Percentiles rank a stretch among this genome's conserved stretches.
phyloP scores from a whole-genome alignment of 2,888 invertebrate species.

The Agapetus fuscipes region DNA sequence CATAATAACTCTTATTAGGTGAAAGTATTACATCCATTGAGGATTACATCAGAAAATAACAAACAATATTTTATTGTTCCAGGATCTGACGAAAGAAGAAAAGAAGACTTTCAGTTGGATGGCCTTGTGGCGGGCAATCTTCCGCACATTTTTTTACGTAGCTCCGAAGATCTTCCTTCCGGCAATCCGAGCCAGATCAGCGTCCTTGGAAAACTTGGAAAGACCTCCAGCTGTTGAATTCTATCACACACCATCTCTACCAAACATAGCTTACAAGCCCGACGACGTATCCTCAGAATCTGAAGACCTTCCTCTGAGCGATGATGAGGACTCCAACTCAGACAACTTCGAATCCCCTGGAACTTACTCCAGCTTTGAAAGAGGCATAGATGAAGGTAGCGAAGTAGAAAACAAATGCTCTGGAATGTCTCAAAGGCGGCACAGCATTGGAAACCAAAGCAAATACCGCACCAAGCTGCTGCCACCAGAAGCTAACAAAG shows the following conservation, averaged over 20 bases:
- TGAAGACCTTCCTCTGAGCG: neutral
- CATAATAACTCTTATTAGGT: no score
- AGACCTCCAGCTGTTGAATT: no score
- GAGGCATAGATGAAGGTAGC: conserved; percentile 2
- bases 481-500: neutral
- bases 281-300: neutral
- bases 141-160: conserved; percentile 16
- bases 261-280: neutral
- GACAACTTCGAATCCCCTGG: conserved; percentile 5
- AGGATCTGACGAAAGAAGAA: conserved; percentile 11
- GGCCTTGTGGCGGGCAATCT: conserved; percentile 16
- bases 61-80: no score
- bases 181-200: conserved; percentile 5
- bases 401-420: neutral
- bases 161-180: conserved; percentile 14
- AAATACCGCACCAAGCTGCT: neutral
- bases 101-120: conserved; percentile 9
- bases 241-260: neutral
- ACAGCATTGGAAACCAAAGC: conserved; percentile 8
- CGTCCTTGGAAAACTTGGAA: conserved; percentile 11
- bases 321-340: neutral
- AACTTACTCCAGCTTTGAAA: conserved; percentile 13
- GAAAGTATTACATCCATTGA: no score
- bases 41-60: no score
- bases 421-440: neutral